Base-by-base conservation (phyloP, 2,797 vertebrate species). In the Gobio occitaniae region DNA sequence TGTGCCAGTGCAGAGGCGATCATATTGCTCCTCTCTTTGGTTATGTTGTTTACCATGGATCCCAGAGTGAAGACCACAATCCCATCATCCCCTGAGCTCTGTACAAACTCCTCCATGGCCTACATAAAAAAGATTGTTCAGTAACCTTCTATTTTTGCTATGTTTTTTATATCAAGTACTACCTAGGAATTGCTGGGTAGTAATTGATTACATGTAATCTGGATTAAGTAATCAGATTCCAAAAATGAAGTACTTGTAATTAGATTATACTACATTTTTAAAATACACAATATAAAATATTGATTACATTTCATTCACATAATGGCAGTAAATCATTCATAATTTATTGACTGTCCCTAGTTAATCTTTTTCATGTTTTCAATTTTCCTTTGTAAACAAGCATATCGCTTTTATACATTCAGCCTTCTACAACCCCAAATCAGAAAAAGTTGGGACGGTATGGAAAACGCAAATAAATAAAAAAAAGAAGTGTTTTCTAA, bases 101-200 rank as follows among this genome's bases (percentile, higher is more conserved):
- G 95, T 68, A 97, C 97, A 93, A 98, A 97, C 89, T 96, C 95
- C 90, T 98, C 97, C 87, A 98, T 95, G 78, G 97, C 96, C 97
- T 99, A 87, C 29, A 78, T 7, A n/a, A 71, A 12, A 44, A 82
- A 0, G 3, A 10, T 9, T 25, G 56, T n/a, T 78, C 72, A 76
- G 11, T 76, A 56, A 56, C 50, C 0, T 76, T 54, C 3, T 75
- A 17, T 12, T 75, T 52, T 54, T 36, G 17, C 17, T 36, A 44
- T 83, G 11, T 36, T 52, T 54, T 54, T 21, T 21, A 75, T 21
- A 54, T 29, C 48, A 72, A 32, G 15, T 74, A 32, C 25, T 29
- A 50, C n/a, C 2, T 50, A 10, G 44, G 13, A 12, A 59, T 59
- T n/a, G 10, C 56, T n/a, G 56, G 7, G 17, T 21, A 21, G 21